phyloP scores from a whole-genome alignment of 2,888 invertebrate genomes.

The Proisotoma minuta region DNA sequence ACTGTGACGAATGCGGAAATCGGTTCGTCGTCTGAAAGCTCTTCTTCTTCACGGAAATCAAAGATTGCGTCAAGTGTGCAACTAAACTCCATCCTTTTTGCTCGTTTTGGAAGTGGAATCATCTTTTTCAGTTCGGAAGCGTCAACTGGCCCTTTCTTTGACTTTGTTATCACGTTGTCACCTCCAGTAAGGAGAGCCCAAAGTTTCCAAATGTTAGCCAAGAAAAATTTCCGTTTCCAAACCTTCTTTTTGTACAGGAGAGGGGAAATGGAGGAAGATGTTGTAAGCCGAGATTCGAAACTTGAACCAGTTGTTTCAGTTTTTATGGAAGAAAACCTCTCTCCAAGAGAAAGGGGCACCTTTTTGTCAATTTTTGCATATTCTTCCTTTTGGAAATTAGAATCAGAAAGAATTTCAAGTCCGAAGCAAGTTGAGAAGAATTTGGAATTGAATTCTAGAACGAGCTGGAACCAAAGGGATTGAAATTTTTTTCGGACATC shows the following conservation, averaged over 20 bases:
- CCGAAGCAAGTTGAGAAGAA: constrained; percentile 8
- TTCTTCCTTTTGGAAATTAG: neutral
- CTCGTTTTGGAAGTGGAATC: too few relatives aligned
- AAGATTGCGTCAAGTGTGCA: neutral
- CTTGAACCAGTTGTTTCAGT: neutral
- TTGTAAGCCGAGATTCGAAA: neutral
- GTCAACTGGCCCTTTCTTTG: neutral
- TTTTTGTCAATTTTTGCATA: neutral
- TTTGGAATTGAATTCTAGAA: constrained; percentile 8
- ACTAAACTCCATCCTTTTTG: too few relatives aligned
- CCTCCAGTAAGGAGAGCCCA: neutral
- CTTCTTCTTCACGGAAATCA: constrained; percentile 5
- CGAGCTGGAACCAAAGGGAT: constrained; percentile 3
- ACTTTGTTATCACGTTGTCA: neutral
- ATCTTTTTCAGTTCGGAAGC: neutral
- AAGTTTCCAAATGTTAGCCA: neutral
- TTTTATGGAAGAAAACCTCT: neutral
- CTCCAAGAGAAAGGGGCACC: neutral
- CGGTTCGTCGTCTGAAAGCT: neutral
- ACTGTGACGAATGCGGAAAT: neutral
- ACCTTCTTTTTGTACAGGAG: constrained; percentile 8
- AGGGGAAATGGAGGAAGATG: neutral
- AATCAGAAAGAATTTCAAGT: neutral
- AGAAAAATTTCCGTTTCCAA: constrained; percentile 4
- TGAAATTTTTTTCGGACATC: constrained; percentile 8